Conservation (phyloP, 2,113 vertebrate genomes). For the Oreotrochilus melanogaster region DNA sequence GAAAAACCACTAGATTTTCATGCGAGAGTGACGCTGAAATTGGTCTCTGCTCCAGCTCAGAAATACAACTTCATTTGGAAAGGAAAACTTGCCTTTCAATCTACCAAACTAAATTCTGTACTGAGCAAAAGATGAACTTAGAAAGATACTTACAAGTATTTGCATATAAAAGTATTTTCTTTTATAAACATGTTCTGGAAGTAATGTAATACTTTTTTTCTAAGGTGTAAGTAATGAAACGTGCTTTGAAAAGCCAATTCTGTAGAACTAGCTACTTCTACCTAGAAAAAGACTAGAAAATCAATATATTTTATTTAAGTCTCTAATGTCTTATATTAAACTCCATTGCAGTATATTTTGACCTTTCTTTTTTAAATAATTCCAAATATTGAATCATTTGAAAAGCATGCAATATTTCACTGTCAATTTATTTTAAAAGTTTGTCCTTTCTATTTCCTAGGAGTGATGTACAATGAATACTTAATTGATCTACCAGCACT, state of each 20-base stretch:
- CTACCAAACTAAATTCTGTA: not conserved
- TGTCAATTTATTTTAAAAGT: not conserved
- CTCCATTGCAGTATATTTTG: not conserved
- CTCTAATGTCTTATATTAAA: conserved; percentile 2
- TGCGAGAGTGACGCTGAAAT: not conserved
- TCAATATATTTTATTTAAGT: not conserved
- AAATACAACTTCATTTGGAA: not conserved
- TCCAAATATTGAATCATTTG: not conserved
- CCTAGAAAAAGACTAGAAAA: not conserved
- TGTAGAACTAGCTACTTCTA: not conserved
- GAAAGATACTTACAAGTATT: not conserved
- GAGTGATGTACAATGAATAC: not conserved
- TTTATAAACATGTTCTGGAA: not conserved
- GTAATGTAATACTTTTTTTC: not conserved
- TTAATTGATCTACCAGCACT: not conserved
- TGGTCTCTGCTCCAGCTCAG: not conserved
- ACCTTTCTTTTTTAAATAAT: not conserved
- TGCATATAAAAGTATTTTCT: not conserved
- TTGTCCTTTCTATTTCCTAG: not conserved
- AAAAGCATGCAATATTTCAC: not conserved
- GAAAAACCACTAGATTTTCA: not conserved
- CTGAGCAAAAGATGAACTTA: not conserved
- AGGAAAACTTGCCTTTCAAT: not conserved
- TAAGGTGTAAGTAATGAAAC: not conserved
- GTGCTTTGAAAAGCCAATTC: not conserved